A percentile compares a stretch with the other conserved stretches of the same genome.
These are phyloP conservation scores for Drosophila azteca DNA, from an alignment of 1,140 invertebrate genomes.

Conservation along the genomic window DNA sequence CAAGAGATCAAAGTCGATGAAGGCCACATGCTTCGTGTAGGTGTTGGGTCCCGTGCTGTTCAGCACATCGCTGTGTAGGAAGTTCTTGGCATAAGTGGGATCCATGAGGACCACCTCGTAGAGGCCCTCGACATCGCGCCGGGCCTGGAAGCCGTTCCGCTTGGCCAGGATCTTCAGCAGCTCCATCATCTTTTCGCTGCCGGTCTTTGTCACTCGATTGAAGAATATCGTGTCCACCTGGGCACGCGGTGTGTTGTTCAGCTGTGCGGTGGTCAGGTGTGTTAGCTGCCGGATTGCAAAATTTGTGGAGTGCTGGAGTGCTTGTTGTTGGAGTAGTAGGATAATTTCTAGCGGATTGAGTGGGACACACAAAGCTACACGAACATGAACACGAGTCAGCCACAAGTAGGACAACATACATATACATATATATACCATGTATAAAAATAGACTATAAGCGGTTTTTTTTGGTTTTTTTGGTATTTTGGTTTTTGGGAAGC, in stretches of 20 bases:
- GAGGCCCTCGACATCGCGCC: constrained; percentile 91
- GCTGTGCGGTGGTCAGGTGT: constrained; percentile 79
- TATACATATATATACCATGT: constrained; percentile 17
- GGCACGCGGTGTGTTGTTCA: constrained; percentile 91
- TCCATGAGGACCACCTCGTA: constrained; percentile 87
- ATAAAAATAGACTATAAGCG: constrained; percentile 49
- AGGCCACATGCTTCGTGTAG: constrained; percentile 92
- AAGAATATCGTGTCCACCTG: constrained; percentile 92
- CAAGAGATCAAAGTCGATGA: constrained; percentile 90
- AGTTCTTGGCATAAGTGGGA: constrained; percentile 88
- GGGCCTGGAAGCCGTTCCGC: constrained; percentile 91
- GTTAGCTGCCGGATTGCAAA: constrained; percentile 74
- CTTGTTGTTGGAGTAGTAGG: constrained; percentile 54
- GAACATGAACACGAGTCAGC: constrained; percentile 42
- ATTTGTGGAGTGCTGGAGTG: constrained; percentile 33
- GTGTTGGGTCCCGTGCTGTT: constrained; percentile 85
- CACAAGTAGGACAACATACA: constrained; percentile 54
- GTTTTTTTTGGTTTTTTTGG: constrained; percentile 25
- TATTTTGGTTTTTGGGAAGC: constrained; percentile 31
- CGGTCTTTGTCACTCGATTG: constrained; percentile 94
- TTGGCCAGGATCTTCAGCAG: constrained; percentile 89
- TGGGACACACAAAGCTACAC: constrained; percentile 44
- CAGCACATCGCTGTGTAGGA: constrained; percentile 85
- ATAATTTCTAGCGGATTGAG: constrained; percentile 16
- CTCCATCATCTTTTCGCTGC: constrained; percentile 94